Conservation (phyloP, 2,888 invertebrate genomes). For the Agrotis puta region DNA sequence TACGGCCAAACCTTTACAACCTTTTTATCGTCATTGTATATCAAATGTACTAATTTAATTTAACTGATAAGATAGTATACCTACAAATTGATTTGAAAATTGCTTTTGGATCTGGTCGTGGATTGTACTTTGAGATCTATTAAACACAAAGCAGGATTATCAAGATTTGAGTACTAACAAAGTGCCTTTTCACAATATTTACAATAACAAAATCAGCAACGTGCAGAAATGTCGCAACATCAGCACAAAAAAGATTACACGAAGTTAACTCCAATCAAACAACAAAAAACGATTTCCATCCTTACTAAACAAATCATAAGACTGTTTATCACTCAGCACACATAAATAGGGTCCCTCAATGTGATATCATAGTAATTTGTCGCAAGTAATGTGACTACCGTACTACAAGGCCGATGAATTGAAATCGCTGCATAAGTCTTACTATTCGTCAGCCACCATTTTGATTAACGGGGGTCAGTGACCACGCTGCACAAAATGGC, state of each 20-base stretch:
- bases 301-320: conserved; percentile 29
- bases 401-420: conserved; percentile 62
- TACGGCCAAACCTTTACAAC: conserved; percentile 42
- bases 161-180: background rate
- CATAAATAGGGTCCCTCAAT: conserved; percentile 49
- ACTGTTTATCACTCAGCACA: conserved; percentile 28
- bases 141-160: background rate
- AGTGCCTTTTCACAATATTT: background rate
- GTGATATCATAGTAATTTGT: conserved; percentile 59
- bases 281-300: conserved; percentile 19
- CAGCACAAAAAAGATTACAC: conserved; percentile 25
- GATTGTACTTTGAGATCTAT: conserved; percentile 4
- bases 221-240: conserved; percentile 35
- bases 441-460: conserved; percentile 59
- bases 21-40: conserved; percentile 37
- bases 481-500: conserved; percentile 66
- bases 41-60: conserved; percentile 46
- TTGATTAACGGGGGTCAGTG: conserved; percentile 63
- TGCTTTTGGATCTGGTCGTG: conserved; percentile 2
- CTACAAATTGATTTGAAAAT: conserved; percentile 3
- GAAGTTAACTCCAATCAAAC: conserved; percentile 40
- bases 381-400: conserved; percentile 42
- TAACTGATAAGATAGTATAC: conserved; percentile 29
- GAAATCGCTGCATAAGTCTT: conserved; percentile 61
- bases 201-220: conserved; percentile 12